Evolutionary conservation across 2,888 invertebrate genomes (phyloP), one percentile per base, ranked within the genome.

Genomic region (Eupithecia subfuscata): DNA sequence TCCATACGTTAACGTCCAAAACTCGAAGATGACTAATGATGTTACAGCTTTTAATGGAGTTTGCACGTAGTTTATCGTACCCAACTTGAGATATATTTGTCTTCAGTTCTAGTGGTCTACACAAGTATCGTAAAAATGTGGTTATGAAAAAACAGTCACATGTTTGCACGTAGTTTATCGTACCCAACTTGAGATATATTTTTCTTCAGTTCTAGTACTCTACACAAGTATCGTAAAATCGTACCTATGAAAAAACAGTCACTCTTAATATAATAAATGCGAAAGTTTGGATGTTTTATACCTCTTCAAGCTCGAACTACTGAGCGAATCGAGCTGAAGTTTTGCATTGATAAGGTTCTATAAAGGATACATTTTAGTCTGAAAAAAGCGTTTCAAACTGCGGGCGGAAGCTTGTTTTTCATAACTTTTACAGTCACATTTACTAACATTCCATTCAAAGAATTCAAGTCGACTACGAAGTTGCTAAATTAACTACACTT

Each of bases 1-100:
- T 78, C 71, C 78, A 78, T 82, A 84, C 80, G 80, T 80, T 79
- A 82, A 79, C 80, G 79, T 79, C 78, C 74, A 84, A 87, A 81
- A 86, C 86, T 79, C 75, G 82, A 80, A 80, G 82, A 84, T 84
- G 84, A 85, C 82, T 85, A 86, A 86, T 84, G 85, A 82, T 80
- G 77, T 81, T 82, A 82, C 82, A 75, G 81, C 77, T 78, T 73
- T 70, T 82, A 81, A 81, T 82, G 82, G 81, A 82, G 80, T 82
- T 82, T 79, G 80, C 80, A 82, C 81, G 81, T 82, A 81, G 52
- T 71, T 70, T 75, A 82, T 77, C 75, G 78, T 75, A 80, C 71
- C 75, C 68, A 76, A 80, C 77, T 78, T 75, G 69, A 69, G 77
- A 75, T 76, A 77, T 69, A 73, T 69, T 37, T 67, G 65, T 65